Conservation (phyloP, 2,888 invertebrate genomes). For the Chrysolina oricalcia region DNA sequence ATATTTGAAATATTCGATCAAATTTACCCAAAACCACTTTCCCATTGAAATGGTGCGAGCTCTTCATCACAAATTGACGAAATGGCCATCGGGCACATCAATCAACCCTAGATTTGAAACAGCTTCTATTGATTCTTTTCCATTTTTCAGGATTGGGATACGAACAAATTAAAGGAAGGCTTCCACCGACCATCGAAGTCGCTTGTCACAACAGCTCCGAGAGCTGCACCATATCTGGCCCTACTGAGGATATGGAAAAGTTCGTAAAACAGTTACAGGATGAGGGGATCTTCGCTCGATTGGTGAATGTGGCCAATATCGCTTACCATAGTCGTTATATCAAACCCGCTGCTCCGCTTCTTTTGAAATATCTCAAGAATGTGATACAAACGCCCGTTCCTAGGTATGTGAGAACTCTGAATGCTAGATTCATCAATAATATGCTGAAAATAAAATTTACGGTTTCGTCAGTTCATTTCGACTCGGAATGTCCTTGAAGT, state of each 20-base stretch:
- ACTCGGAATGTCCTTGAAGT: too few species aligned
- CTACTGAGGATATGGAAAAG: conserved; percentile 76
- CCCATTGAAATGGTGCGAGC: too few species aligned
- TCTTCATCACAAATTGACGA: too few species aligned
- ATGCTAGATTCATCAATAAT: too few species aligned
- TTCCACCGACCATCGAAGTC: conserved; percentile 81
- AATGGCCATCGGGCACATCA: too few species aligned
- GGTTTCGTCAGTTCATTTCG: too few species aligned
- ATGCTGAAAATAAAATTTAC: too few species aligned
- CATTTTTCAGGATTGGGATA: conserved; percentile 68
- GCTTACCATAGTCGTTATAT: conserved; percentile 93
- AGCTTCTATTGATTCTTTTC: neutral
- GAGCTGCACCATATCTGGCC: conserved; percentile 87
- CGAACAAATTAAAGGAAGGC: conserved; percentile 76
- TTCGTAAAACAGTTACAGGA: conserved; percentile 77
- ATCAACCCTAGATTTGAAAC: too few species aligned
- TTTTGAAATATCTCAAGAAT: conserved; percentile 70
- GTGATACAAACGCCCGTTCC: conserved; percentile 72
- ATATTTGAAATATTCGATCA: too few species aligned
- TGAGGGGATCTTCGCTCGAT: conserved; percentile 85
- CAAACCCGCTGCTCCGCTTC: conserved; percentile 70
- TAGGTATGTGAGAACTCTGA: conserved; percentile 61
- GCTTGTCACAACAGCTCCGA: conserved; percentile 88
- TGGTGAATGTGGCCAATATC: conserved; percentile 89
- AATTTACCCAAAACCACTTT: too few species aligned